Evolutionary conservation across 2,113 vertebrate species (phyloP).

Genomic region (Varanus komodoensis): DNA sequence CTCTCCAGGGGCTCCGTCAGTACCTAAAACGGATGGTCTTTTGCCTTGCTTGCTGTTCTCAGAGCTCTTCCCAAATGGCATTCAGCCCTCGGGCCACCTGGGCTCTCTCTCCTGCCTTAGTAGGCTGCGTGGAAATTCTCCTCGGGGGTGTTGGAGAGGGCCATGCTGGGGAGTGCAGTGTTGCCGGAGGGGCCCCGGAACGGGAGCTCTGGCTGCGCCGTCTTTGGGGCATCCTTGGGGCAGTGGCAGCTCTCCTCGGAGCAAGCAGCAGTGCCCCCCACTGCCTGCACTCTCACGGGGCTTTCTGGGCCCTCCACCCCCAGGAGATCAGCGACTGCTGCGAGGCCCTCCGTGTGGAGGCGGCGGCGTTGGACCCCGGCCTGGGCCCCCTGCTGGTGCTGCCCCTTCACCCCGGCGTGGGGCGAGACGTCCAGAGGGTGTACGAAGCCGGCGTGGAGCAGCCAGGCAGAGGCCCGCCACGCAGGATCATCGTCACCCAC

Average conservation of each 20-base stretch:
- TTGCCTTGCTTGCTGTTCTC: too few relatives aligned
- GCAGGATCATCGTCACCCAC: conserved; percentile 86
- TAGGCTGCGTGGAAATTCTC: too few relatives aligned
- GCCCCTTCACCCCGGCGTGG: conserved; percentile 79
- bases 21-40: too few relatives aligned
- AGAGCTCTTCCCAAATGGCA: too few relatives aligned
- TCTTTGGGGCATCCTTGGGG: not conserved
- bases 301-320: not conserved
- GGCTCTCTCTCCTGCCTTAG: too few relatives aligned
- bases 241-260: not conserved
- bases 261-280: not conserved
- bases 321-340: conserved; percentile 84
- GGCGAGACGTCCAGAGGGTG: conserved; percentile 77
- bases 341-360: conserved; percentile 80
- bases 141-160: too few relatives aligned
- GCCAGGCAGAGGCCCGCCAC: conserved; percentile 26
- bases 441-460: conserved; percentile 73
- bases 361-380: conserved; percentile 74
- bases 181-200: not conserved
- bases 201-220: not conserved
- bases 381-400: conserved; percentile 80
- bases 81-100: too few relatives aligned
- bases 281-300: not conserved
- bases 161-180: rapidly evolving
- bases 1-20: too few relatives aligned